These are phyloP conservation scores for Aphis gossypii DNA, from an alignment of 1,140 invertebrate species.

Conservation along the genomic window DNA sequence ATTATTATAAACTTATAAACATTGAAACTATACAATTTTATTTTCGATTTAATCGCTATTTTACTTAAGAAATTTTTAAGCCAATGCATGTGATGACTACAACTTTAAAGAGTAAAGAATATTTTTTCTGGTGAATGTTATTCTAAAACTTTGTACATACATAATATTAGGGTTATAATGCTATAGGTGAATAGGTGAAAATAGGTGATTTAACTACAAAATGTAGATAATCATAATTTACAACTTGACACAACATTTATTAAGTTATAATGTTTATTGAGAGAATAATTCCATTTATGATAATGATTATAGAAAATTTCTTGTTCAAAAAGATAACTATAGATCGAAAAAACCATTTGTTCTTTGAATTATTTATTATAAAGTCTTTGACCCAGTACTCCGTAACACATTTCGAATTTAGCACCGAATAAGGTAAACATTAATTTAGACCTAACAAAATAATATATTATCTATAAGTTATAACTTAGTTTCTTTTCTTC, in stretches of 20 bases:
- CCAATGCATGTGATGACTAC: not conserved
- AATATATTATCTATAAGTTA: not conserved
- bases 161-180: no score
- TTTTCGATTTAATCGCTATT: not conserved
- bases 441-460: not conserved
- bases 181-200: no score
- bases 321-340: not conserved
- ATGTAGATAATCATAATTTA: not conserved
- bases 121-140: no score
- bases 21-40: not conserved
- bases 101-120: not conserved
- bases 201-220: no score
- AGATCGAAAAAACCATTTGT: not conserved
- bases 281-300: not conserved
- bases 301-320: not conserved
- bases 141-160: not conserved
- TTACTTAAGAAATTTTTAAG: not conserved
- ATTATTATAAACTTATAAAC: not conserved
- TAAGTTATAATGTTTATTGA: not conserved
- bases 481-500: not conserved
- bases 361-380: not conserved
- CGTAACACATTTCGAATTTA: not conserved
- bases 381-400: not conserved
- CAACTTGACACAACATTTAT: not conserved
- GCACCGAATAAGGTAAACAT: not conserved